Percentiles rank a stretch among this genome's conserved stretches.
Evolutionary conservation across 2,888 invertebrate species (phyloP).

Genomic region (Bimastos eiseni): DNA sequence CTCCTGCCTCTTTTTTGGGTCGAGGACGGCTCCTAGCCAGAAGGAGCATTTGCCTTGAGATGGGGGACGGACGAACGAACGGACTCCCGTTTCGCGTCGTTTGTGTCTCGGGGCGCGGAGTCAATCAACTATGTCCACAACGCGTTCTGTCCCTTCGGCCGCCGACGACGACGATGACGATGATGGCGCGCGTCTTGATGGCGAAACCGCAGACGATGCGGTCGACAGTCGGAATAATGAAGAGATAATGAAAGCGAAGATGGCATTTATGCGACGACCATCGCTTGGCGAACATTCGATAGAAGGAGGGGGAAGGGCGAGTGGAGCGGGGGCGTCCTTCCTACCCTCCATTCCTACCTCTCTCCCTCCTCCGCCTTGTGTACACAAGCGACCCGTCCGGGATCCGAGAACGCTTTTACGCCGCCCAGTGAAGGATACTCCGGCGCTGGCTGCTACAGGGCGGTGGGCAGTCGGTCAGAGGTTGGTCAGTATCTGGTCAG

Average conservation of each 20-base stretch:
- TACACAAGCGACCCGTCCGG: conserved; percentile 5
- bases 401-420: conserved; percentile 1
- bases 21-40: neutral
- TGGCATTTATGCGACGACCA: conserved; percentile 6
- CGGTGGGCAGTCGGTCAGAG: neutral
- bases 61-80: neutral
- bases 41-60: neutral
- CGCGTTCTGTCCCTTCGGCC: neutral
- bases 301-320: neutral
- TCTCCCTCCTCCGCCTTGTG: neutral
- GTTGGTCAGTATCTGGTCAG: neutral
- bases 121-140: conserved; percentile 25
- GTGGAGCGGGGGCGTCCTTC: neutral
- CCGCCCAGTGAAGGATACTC: conserved; percentile 4
- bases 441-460: neutral
- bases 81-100: neutral
- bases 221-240: neutral
- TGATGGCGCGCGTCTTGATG: neutral
- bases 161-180: neutral
- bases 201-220: neutral
- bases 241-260: conserved; percentile 17
- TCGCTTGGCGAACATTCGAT: neutral
- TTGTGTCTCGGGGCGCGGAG: conserved; percentile 3
- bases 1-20: neutral
- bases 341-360: neutral